These are phyloP conservation scores for Telmatherina bonti DNA, from an alignment of 2,797 vertebrate species.

Conservation along the genomic window DNA sequence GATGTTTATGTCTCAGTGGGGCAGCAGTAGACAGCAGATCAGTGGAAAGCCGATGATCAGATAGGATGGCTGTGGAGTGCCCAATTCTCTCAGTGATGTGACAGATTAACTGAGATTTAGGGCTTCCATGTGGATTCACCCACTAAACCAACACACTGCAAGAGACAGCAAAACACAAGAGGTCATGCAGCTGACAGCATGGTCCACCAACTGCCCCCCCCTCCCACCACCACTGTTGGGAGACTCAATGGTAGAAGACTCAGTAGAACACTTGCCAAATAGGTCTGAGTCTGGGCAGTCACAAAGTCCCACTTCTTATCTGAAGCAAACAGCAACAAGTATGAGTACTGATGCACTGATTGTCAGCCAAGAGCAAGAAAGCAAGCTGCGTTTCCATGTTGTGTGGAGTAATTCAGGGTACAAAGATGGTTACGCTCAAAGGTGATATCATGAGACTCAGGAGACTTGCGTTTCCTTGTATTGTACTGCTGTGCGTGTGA, in stretches of 20 bases:
- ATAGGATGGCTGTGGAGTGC: constrained; percentile 69
- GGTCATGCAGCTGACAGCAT: constrained; percentile 40
- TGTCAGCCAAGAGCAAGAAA: constrained; percentile 23
- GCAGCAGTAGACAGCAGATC: constrained; percentile 62
- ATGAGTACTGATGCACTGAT: constrained; percentile 13
- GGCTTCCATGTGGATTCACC: constrained; percentile 62
- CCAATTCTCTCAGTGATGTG: constrained; percentile 69
- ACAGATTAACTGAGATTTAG: constrained; percentile 82
- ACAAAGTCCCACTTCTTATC: constrained; percentile 18
- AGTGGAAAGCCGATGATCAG: constrained; percentile 78
- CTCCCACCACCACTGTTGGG: background rate
- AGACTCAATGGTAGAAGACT: background rate
- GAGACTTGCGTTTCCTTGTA: constrained; percentile 67
- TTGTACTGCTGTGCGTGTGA: constrained; percentile 64
- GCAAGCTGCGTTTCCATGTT: constrained; percentile 13
- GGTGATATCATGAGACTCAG: constrained; percentile 60
- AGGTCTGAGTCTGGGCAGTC: background rate
- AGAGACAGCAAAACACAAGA: constrained; percentile 68
- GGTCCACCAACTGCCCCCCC: background rate
- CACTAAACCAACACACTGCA: constrained; percentile 63
- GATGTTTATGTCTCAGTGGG: constrained; percentile 82
- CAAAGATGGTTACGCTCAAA: constrained; percentile 31
- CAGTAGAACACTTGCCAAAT: background rate
- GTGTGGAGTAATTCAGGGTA: constrained; percentile 32
- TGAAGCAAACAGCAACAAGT: constrained; percentile 21